Evolutionary conservation across 2,797 vertebrate species (phyloP), one percentile per base, ranked within the genome.

Genomic region (Acipenser oxyrinchus): DNA sequence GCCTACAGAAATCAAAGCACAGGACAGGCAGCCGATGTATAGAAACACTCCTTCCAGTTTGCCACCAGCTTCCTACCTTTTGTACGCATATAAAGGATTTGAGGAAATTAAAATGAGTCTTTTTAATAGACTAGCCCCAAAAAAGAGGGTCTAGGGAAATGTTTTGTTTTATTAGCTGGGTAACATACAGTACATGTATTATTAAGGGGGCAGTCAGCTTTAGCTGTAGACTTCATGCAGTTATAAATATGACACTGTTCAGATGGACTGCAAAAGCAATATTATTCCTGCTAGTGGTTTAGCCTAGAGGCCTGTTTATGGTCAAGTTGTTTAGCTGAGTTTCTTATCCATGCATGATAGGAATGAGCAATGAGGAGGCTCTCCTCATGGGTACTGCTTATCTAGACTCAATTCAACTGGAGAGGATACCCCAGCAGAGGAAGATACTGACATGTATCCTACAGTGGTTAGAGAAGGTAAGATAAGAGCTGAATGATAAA

Each of bases 401-500:
- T 58, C 55, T 58, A n/a, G 6, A 58, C 55, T 58, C 55, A 58
- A 37, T n/a, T 58, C 10, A 58, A 58, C 11, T 58, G 11, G 6
- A 58, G 12, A n/a, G 55, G 55, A 58, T 58, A 10, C 55, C 6
- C 55, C 6, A 58, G 55, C 8, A 58, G 55, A 11, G 11, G 12
- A n/a, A 58, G 55, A n/a, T 58, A 58, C 55, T 11, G 55, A 58
- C 55, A 58, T 58, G 55, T 10, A 58, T 8, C 55, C 55, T 58
- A 6, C 11, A 11, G 10, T 12, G 55, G 55, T 58, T 58, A n/a
- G 12, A n/a, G 10, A 58, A n/a, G 13, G 55, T 58, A 58, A 58
- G 55, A 58, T 58, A 58, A 58, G 55, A 58, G 55, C 55, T 58
- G 13, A 58, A 58, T 58, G 55, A 58, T 7, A 58, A 58, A 58